Conservation (phyloP, 2,888 invertebrate species). For the Drosophila prolongata region DNA sequence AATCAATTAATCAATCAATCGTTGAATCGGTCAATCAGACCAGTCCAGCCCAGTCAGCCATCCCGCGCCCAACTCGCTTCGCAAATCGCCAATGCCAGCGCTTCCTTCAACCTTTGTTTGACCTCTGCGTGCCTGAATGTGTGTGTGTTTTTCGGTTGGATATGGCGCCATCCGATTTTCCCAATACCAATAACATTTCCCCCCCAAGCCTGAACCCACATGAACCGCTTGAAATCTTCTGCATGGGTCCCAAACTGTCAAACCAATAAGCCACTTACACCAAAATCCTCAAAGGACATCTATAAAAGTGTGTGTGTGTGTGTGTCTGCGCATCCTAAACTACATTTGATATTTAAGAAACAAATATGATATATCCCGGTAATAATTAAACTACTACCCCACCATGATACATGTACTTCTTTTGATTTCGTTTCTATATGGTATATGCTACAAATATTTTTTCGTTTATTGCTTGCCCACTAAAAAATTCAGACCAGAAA, state of each 20-base stretch:
- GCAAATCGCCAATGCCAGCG: constrained; percentile 31
- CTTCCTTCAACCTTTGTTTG: constrained; percentile 22
- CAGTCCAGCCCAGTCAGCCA: constrained; percentile 75
- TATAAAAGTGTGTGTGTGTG: constrained; percentile 52
- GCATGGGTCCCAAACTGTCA: constrained; percentile 55
- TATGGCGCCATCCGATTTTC: neutral
- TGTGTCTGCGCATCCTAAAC: constrained; percentile 55
- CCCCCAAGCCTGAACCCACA: constrained; percentile 1
- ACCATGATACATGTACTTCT: constrained; percentile 54
- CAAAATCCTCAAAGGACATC: neutral
- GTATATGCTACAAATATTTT: constrained; percentile 51
- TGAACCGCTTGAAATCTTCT: constrained; percentile 23
- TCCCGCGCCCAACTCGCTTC: constrained; percentile 81
- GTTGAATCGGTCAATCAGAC: constrained; percentile 28
- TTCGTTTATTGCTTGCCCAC: constrained; percentile 54
- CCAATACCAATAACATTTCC: neutral
- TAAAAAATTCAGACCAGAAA: constrained; percentile 11
- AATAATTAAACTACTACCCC: constrained; percentile 29
- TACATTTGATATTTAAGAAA: constrained; percentile 27
- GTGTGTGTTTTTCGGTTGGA: constrained; percentile 27
- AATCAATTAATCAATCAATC: constrained; percentile 8
- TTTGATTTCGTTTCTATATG: constrained; percentile 47
- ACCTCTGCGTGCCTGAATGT: constrained; percentile 29
- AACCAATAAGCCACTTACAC: neutral
- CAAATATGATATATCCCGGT: constrained; percentile 37